phyloP scores from a whole-genome alignment of 1,140 invertebrate genomes.

The Drosophila biarmipes region DNA sequence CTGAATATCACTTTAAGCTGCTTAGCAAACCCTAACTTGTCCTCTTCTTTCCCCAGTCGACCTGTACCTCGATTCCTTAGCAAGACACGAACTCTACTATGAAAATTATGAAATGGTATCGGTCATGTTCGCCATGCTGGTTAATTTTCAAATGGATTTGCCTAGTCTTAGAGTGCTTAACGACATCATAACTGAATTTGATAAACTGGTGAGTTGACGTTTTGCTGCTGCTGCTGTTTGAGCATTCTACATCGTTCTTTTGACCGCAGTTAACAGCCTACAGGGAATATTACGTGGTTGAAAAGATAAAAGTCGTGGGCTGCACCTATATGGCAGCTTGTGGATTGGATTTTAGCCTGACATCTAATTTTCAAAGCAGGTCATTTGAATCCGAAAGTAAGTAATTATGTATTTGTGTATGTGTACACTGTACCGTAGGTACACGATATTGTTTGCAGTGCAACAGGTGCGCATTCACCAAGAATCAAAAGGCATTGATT shows the following conservation, averaged over 20 bases:
- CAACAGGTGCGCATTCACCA: conserved; percentile 1
- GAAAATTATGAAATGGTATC: conserved; percentile 93
- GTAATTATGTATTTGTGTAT: no score
- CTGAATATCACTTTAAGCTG: no score
- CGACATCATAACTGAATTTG: conserved; percentile 95
- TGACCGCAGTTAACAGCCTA: conserved; percentile 27
- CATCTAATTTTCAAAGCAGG: not conserved
- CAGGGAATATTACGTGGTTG: conserved; percentile 76
- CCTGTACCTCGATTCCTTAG: conserved; percentile 72
- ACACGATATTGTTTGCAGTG: not conserved
- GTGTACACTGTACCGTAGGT: no score
- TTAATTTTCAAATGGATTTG: conserved; percentile 88
- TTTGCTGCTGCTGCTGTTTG: not conserved
- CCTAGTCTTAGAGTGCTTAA: conserved; percentile 92
- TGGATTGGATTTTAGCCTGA: conserved; percentile 87
- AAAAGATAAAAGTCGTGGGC: conserved; percentile 97
- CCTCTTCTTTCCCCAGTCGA: not conserved
- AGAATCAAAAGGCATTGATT: no score
- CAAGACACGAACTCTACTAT: conserved; percentile 91
- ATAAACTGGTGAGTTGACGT: conserved; percentile 84
- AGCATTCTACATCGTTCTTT: not conserved
- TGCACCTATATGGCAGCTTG: conserved; percentile 98
- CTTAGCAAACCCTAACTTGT: not conserved
- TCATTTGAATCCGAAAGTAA: not conserved
- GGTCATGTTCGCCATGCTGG: conserved; percentile 96